phyloP scores from a whole-genome alignment of 2,888 invertebrate species.

The Uloborus plumipes region DNA sequence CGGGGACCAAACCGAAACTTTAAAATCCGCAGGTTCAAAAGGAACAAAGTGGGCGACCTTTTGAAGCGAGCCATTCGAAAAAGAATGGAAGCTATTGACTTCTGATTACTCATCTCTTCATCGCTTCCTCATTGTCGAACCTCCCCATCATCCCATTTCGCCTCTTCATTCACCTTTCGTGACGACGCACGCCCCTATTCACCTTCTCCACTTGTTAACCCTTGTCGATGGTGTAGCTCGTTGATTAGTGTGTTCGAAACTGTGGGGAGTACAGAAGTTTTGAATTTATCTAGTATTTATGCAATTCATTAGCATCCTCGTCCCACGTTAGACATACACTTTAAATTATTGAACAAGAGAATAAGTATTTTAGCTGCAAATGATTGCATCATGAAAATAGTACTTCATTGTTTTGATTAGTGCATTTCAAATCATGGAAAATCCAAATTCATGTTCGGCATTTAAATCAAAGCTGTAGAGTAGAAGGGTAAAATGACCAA shows the following conservation, averaged over 20 bases:
- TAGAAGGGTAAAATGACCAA: no score
- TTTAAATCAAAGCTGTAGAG: no score
- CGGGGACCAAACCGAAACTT: not conserved
- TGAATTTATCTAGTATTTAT: no score
- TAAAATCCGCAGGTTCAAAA: not conserved
- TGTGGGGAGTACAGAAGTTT: no score
- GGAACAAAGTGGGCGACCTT: slow-evolving; percentile 6
- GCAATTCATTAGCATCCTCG: no score
- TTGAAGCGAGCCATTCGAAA: not conserved
- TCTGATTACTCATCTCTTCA: slow-evolving; percentile 8
- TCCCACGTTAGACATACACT: no score
- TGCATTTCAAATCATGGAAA: no score
- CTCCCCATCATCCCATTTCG: not conserved
- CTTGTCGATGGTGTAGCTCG: not conserved
- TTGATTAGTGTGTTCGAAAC: not conserved
- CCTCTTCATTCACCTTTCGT: not conserved
- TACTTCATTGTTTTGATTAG: no score
- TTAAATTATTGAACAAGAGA: no score
- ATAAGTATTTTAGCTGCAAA: no score
- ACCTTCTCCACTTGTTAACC: slow-evolving; percentile 3
- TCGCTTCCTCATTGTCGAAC: slow-evolving; percentile 10
- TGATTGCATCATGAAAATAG: no score
- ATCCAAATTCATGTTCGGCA: no score
- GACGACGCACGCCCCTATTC: not conserved
- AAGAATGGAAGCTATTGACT: slow-evolving; percentile 1